Base-by-base conservation (phyloP, 2,113 vertebrate species). In the Pelmatolapia mariae region DNA sequence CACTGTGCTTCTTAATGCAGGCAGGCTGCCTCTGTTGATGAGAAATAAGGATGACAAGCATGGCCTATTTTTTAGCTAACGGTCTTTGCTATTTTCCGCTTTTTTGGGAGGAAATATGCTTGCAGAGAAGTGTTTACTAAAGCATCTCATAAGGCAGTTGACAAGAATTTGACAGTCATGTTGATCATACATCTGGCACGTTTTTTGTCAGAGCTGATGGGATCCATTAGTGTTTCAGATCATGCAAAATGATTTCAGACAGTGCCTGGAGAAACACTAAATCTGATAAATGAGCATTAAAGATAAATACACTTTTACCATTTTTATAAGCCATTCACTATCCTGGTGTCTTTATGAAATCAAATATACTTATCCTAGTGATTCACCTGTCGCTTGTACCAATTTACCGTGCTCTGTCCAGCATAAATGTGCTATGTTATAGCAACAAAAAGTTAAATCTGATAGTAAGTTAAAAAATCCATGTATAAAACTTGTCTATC, bases 21-120 rank as follows among this genome's bases (percentile, higher is more conserved):
- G 61, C 90, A 85, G 87, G 68, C 92, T 86, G 91, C 90, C 24
- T 78, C 90, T 89, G 90, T 89, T 93, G 93, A 93, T 88, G 91
- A 91, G 89, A 84, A 92, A 82, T 84, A 88, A 82, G 90, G 84
- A 92, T 89, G 94, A 93, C 93, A 93, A 90, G 88, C 88, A 36
- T 88, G 92, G 90, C 92, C 91, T 92, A 93, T 92, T 95, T 95
- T 92, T 90, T 43, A 66, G 78, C 87, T 91, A 89, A 92, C 76
- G 31, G 83, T 81, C 83, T 81, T 50, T 78, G 22, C 56, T 80
- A 78, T 22, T 81, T 82, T 53, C 45, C 54, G 47, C 68, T 82
- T 86, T 86, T 88, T 43, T 36, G 29, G n/a, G 24, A 15, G 11
- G n/a, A 12, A 8, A 68, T 68, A 15, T 84, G 80, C 63, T 85